Evolutionary conservation across 2,113 vertebrate species (phyloP).

Genomic region (Oreotrochilus melanogaster): DNA sequence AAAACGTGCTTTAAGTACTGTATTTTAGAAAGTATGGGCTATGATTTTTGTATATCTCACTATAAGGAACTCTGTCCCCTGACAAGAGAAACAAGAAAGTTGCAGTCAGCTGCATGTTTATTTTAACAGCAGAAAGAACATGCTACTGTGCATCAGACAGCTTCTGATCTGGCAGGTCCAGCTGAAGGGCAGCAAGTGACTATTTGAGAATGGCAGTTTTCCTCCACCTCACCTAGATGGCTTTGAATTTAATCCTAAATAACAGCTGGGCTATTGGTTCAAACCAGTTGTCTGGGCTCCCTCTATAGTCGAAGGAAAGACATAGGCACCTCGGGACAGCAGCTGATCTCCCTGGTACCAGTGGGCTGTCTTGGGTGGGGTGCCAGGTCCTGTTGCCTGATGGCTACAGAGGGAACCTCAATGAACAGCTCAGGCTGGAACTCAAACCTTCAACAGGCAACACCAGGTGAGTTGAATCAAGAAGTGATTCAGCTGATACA

Average conservation of each 20-base stretch:
- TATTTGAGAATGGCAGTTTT: background rate
- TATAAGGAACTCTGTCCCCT: background rate
- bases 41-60: background rate
- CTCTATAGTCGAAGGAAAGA: slow-evolving; percentile 11
- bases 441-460: background rate
- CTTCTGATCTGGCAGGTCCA: background rate
- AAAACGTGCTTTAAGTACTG: background rate
- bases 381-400: rapidly evolving
- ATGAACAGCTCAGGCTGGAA: background rate
- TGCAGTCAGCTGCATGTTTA: background rate
- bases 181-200: background rate
- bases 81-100: background rate
- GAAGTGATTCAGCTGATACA: background rate
- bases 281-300: slow-evolving; percentile 9
- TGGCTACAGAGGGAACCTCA: background rate
- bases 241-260: background rate
- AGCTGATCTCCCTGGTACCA: background rate
- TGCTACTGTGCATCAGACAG: background rate
- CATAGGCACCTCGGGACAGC: background rate
- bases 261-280: background rate
- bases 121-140: background rate
- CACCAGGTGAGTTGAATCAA: background rate
- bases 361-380: background rate
- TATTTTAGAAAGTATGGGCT: background rate
- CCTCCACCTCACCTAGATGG: background rate